phyloP scores from a whole-genome alignment of 2,888 invertebrate genomes.

The Amphipoea oculea region DNA sequence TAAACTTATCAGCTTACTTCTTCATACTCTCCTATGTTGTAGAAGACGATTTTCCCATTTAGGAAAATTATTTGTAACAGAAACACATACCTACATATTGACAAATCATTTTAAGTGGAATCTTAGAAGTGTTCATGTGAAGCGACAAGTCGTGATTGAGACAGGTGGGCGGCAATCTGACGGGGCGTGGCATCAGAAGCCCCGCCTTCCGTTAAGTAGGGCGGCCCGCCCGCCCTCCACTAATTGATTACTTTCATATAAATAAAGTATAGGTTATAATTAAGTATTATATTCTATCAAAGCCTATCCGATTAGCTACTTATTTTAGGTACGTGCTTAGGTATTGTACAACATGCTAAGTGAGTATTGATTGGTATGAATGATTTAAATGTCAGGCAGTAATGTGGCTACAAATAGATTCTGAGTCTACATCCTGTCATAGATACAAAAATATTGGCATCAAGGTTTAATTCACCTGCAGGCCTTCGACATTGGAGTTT shows the following conservation, averaged over 20 bases:
- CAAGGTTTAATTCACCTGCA: not conserved
- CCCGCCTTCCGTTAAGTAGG: conserved; percentile 60
- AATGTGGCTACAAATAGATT: not conserved
- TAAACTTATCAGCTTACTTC: not conserved
- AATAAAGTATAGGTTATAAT: conserved; percentile 43
- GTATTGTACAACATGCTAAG: not conserved
- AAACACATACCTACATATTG: conserved; percentile 10
- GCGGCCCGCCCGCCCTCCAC: conserved; percentile 54
- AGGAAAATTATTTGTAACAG: not conserved
- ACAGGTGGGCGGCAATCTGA: conserved; percentile 59
- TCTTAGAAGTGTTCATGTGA: conserved; percentile 49
- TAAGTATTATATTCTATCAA: conserved; percentile 26
- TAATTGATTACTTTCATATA: conserved; percentile 66
- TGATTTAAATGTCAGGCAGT: not conserved
- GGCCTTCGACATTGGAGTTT: not conserved
- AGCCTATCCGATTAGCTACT: conserved; percentile 28
- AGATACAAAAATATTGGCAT: not conserved
- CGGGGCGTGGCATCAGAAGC: conserved; percentile 54
- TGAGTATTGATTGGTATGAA: too few species aligned
- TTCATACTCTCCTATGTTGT: not conserved
- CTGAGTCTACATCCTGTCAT: not conserved
- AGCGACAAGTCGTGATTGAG: conserved; percentile 62
- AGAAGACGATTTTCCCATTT: not conserved
- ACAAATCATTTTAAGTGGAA: conserved; percentile 42
- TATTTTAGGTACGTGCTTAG: not conserved